phyloP scores from a whole-genome alignment of 2,113 vertebrate genomes.

The Capricornis sumatraensis region DNA sequence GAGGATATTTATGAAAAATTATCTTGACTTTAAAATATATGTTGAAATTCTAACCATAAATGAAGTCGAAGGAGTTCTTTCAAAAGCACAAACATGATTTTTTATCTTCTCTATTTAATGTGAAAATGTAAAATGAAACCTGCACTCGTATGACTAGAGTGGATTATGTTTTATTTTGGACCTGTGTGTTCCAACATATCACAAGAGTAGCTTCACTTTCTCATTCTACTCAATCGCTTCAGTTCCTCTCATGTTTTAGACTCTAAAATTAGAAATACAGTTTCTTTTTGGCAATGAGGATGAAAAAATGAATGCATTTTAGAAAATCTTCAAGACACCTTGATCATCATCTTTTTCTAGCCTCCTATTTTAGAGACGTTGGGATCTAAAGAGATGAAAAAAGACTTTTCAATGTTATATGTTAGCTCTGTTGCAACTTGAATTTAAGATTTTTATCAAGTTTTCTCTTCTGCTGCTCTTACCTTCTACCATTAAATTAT shows the following conservation, averaged over 20 bases:
- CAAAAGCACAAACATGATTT: not conserved
- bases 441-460: conserved; percentile 10
- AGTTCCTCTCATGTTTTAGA: conserved; percentile 7
- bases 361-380: not conserved
- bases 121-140: conserved; percentile 11
- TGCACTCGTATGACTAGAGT: not conserved
- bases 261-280: conserved; percentile 37
- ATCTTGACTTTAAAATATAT: conserved; percentile 25
- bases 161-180: conserved; percentile 27
- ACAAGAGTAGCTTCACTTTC: not conserved
- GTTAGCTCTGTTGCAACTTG: not conserved
- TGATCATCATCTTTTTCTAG: not conserved
- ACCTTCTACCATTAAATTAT: not conserved
- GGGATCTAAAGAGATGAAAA: not conserved
- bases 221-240: not conserved
- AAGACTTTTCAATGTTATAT: not conserved
- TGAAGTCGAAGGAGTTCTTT: not conserved
- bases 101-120: not conserved
- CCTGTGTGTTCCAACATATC: not conserved
- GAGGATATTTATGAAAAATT: conserved; percentile 5
- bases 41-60: not conserved
- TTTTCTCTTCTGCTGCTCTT: not conserved
- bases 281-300: not conserved
- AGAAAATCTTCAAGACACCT: not conserved
- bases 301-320: conserved; percentile 37